These are phyloP conservation scores for Nyctibius grandis DNA, from an alignment of 2,797 vertebrate genomes.

Conservation along the genomic window DNA sequence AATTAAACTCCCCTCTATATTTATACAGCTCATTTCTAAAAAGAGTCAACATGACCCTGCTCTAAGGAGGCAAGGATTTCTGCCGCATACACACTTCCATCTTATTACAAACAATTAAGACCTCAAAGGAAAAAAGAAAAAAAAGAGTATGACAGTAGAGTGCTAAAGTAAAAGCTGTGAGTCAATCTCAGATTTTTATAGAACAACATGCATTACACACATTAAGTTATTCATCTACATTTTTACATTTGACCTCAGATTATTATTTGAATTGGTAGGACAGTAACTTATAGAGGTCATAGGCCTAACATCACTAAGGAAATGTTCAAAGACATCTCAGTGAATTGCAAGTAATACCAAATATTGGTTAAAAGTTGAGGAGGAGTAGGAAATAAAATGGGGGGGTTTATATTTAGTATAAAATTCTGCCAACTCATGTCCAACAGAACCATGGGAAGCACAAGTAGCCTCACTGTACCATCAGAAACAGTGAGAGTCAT, in stretches of 20 bases:
- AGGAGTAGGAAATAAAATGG: not conserved
- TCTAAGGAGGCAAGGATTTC: not conserved
- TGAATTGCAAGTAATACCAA: not conserved
- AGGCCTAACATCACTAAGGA: not conserved
- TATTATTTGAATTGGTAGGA: not conserved
- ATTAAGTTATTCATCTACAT: conserved; percentile 5
- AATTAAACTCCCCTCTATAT: not conserved
- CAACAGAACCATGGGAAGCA: not conserved
- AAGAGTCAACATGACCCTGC: not conserved
- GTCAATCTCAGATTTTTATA: not conserved
- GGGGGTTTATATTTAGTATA: not conserved
- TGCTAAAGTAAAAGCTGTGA: not conserved
- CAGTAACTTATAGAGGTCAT: not conserved
- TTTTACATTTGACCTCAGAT: not conserved
- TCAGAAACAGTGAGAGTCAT: not conserved
- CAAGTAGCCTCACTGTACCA: not conserved
- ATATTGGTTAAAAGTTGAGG: not conserved
- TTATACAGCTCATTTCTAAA: not conserved
- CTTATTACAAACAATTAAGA: not conserved
- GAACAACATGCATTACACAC: not conserved
- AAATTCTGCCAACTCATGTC: not conserved
- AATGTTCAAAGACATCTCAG: not conserved
- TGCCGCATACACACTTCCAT: not conserved
- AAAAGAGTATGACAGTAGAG: not conserved
- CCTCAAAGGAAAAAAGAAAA: not conserved